A percentile compares a stretch with the other conserved stretches of the same genome.
phyloP scores from a whole-genome alignment of 2,113 vertebrate species.

The Phalacrocorax pelagicus region DNA sequence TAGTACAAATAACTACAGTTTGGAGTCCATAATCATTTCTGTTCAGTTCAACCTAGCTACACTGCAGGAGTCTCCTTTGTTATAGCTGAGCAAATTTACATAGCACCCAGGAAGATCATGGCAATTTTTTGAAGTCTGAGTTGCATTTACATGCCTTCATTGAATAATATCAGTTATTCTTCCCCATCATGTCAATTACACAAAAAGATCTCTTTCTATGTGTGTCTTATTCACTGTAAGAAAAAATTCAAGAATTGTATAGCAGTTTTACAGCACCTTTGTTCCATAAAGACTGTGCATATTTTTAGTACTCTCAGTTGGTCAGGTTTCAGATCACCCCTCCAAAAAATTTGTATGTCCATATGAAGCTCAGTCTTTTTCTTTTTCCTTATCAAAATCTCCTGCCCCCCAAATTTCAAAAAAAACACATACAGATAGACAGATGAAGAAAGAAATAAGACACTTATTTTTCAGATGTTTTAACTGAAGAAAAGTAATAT shows the following conservation, averaged over 20 bases:
- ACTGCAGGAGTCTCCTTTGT: not conserved
- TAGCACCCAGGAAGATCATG: not conserved
- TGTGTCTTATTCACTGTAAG: not conserved
- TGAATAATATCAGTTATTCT: not conserved
- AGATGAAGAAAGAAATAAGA: not conserved
- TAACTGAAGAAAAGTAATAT: constrained; percentile 17
- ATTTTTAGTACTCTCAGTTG: not conserved
- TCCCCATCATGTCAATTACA: not conserved
- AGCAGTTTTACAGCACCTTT: not conserved
- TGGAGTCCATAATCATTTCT: not conserved
- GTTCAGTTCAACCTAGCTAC: not conserved
- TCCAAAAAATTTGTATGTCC: not conserved
- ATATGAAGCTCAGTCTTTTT: not conserved
- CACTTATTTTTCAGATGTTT: constrained; percentile 3
- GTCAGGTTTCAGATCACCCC: constrained; percentile 19
- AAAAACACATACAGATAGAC: not conserved
- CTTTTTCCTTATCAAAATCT: constrained; percentile 65
- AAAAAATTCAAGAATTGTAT: not conserved
- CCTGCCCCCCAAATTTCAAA: not conserved
- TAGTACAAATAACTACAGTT: not conserved
- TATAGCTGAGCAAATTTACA: not conserved
- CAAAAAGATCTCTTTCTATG: not conserved
- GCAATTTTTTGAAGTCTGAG: not conserved
- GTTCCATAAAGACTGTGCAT: not conserved
- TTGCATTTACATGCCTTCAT: not conserved